These are phyloP conservation scores for Mesembrinibis cayennensis DNA, from an alignment of 2,113 vertebrate species.

Conservation along the genomic window DNA sequence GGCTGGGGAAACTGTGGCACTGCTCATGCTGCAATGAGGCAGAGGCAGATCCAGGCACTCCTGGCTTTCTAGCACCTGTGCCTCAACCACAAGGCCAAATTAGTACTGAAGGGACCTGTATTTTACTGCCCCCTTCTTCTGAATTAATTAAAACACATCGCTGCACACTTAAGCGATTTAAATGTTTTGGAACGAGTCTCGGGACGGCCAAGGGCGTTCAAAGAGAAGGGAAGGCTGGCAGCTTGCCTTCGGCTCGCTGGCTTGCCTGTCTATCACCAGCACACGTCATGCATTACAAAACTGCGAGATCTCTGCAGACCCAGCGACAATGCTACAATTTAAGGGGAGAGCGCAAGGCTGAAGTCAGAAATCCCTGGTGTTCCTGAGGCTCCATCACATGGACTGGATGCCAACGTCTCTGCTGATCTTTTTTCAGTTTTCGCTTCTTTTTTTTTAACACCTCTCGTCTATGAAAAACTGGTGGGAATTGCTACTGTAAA, in stretches of 20 bases:
- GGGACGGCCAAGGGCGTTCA: conserved; percentile 49
- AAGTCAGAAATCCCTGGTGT: background rate
- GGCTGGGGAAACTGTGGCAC: background rate
- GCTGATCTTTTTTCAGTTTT: background rate
- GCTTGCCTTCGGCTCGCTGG: background rate
- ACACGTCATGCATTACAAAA: conserved; percentile 6
- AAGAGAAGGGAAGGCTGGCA: conserved; percentile 50
- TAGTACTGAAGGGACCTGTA: conserved; percentile 41
- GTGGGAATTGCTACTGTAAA: background rate
- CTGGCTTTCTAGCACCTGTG: conserved; percentile 16
- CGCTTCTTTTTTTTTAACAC: background rate
- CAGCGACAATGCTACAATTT: background rate
- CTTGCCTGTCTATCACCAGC: conserved; percentile 24
- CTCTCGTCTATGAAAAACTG: background rate
- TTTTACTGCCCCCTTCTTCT: conserved; percentile 51
- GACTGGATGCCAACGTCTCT: background rate
- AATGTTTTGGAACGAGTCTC: conserved; percentile 38
- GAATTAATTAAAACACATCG: conserved; percentile 45
- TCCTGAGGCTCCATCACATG: background rate
- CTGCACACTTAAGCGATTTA: conserved; percentile 56
- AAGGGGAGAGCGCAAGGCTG: background rate
- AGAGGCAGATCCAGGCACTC: conserved; percentile 4
- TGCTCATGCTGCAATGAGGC: background rate
- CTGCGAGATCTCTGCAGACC: conserved; percentile 1
- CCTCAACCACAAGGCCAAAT: conserved; percentile 10